phyloP scores from a whole-genome alignment of 1,140 invertebrate species.

The Drosophila albomicans region DNA sequence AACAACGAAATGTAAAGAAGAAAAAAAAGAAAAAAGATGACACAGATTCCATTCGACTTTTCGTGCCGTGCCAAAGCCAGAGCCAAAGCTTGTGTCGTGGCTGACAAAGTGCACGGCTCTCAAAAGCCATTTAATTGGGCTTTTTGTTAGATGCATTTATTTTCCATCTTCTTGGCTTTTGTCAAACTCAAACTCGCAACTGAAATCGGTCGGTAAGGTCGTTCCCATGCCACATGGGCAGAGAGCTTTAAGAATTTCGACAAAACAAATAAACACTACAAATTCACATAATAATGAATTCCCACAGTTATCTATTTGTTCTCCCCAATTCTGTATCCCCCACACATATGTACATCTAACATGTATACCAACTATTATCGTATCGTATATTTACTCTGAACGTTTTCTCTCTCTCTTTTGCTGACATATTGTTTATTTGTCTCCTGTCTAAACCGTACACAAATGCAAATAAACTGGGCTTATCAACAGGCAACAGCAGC shows the following conservation, averaged over 20 bases:
- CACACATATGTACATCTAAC: not conserved
- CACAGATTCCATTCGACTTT: conserved; percentile 46
- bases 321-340: not conserved
- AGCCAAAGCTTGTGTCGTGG: conserved; percentile 11
- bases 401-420: not conserved
- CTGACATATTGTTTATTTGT: conserved; percentile 50
- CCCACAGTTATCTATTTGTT: conserved; percentile 26
- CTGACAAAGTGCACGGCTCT: conserved; percentile 61
- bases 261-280: conserved; percentile 10
- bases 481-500: conserved; percentile 30
- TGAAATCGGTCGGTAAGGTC: conserved; percentile 19
- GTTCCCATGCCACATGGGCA: conserved; percentile 25
- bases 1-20: not conserved
- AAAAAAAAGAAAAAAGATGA: conserved; percentile 42
- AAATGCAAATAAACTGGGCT: conserved; percentile 57
- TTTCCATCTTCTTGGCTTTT: not conserved
- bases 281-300: conserved; percentile 8
- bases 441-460: conserved; percentile 25
- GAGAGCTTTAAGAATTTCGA: conserved; percentile 11
- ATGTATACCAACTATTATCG: conserved; percentile 6
- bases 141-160: conserved; percentile 31
- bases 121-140: conserved; percentile 72
- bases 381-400: conserved; percentile 14
- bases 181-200: not conserved
- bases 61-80: conserved; percentile 10